Evolutionary conservation across 1,140 invertebrate species (phyloP).

Genomic region (Varroa destructor): DNA sequence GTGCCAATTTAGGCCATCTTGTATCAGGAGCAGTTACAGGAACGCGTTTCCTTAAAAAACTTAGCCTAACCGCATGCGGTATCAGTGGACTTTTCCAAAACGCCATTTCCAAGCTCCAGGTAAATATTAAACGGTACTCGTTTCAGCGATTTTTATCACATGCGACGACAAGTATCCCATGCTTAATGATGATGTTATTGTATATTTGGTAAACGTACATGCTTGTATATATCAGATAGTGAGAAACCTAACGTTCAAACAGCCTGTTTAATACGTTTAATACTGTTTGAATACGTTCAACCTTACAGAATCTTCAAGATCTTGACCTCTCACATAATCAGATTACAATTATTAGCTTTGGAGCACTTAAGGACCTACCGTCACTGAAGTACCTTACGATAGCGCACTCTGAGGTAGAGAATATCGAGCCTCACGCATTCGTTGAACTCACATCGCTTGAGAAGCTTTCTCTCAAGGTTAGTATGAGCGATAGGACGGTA

Average conservation of each 20-base stretch:
- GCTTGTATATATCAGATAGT: too few relatives aligned
- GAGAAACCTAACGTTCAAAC: too few relatives aligned
- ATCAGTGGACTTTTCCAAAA: background rate
- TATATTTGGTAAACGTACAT: too few relatives aligned
- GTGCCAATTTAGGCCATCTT: background rate
- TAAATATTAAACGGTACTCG: background rate
- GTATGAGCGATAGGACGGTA: background rate
- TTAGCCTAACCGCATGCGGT: background rate
- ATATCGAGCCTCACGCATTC: constrained; percentile 7
- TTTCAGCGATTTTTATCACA: too few relatives aligned
- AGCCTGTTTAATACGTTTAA: too few relatives aligned
- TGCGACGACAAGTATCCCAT: too few relatives aligned
- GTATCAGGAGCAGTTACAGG: background rate
- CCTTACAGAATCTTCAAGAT: constrained; percentile 9
- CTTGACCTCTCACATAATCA: background rate
- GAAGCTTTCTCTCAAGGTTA: constrained; percentile 4
- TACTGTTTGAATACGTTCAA: too few relatives aligned
- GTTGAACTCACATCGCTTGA: background rate
- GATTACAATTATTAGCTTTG: background rate
- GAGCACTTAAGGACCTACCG: background rate
- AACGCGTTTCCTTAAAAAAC: background rate
- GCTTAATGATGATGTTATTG: too few relatives aligned
- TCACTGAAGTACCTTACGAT: constrained; percentile 5
- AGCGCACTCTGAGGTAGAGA: constrained; percentile 1
- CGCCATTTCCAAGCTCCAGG: background rate